Evolutionary conservation across 2,797 vertebrate genomes (phyloP).

Genomic region (Micropoecilia bifurca): DNA sequence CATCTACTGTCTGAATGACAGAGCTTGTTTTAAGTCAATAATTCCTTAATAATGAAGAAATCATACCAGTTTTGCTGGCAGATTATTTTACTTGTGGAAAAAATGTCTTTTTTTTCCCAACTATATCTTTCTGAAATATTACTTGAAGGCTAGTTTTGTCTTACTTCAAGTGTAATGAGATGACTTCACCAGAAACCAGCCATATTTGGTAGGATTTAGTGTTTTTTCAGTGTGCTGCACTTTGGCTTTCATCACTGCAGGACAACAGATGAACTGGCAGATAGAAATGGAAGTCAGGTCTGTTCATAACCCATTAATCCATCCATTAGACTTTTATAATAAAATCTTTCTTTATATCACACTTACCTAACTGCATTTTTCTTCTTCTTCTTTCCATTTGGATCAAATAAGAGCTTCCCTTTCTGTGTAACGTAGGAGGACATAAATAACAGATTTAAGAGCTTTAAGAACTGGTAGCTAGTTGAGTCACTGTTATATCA

Average conservation of each 20-base stretch:
- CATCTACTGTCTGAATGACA: not conserved
- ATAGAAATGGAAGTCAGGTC: not conserved
- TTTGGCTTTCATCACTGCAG: not conserved
- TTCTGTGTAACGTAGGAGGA: slow-evolving; percentile 42
- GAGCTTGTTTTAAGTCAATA: no score
- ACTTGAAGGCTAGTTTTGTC: no score
- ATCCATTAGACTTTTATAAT: not conserved
- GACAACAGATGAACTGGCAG: not conserved
- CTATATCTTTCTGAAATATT: no score
- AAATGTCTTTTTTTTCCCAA: no score
- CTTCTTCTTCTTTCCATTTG: not conserved
- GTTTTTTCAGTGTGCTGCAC: not conserved
- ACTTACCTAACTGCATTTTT: not conserved
- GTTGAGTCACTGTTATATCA: slow-evolving; percentile 47
- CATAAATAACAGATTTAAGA: slow-evolving; percentile 15
- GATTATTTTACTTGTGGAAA: no score
- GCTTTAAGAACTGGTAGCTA: slow-evolving; percentile 18
- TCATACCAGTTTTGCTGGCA: no score
- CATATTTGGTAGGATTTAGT: not conserved
- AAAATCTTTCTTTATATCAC: not conserved
- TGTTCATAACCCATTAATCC: not conserved
- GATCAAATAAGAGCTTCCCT: slow-evolving; percentile 15
- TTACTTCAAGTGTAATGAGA: no score
- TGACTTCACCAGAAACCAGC: no score
- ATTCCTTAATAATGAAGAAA: no score